Base-by-base conservation (phyloP, 2,888 invertebrate genomes). In the Oxyteleia sp. region DNA sequence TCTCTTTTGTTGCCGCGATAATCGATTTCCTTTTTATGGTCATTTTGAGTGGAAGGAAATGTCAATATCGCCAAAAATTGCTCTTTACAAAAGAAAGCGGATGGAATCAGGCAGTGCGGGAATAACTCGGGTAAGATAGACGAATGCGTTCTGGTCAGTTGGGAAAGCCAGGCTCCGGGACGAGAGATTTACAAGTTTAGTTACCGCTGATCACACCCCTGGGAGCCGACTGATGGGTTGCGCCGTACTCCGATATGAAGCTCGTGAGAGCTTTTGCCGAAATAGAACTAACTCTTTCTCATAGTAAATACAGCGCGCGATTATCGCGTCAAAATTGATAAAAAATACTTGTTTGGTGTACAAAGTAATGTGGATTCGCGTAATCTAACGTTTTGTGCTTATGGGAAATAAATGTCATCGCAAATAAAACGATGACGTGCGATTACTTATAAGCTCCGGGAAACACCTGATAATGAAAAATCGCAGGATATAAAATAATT, bases 141-240 rank as follows among this genome's bases (percentile, higher is more conserved):
- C 92, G 90, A 92, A 93, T 93, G 92, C 89, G 92, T 93, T 92
- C 90, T 90, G 93, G 93, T 93, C 93, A 93, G 92, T 91, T 90
- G 92, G 92, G 92, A 90, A 87, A 89, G 90, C 85, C 83, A 83
- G 82, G 79, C 79, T 74, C 80, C 78, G 84, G 86, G 85, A 82
- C 87, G 90, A 86, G 91, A 93, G 93, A 93, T 93, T 93, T 93
- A 93, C 93, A 93, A 93, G 93, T 93, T 93, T 92, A 93, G 93
- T 93, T 93, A 93, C 88, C 90, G 78, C 87, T 91, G 92, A 93
- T 93, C 92, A 93, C 93, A 90, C 93, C 93, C 93, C 61, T 86
- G 93, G 93, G 93, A 93, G 79, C 84, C 76, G 83, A 85, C 86
- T 88, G 89, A 90, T 90, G 87, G 89, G 85, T 82, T 87, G 81